Base-by-base conservation (phyloP, 2,797 vertebrate species). In the Trematomus bernacchii region DNA sequence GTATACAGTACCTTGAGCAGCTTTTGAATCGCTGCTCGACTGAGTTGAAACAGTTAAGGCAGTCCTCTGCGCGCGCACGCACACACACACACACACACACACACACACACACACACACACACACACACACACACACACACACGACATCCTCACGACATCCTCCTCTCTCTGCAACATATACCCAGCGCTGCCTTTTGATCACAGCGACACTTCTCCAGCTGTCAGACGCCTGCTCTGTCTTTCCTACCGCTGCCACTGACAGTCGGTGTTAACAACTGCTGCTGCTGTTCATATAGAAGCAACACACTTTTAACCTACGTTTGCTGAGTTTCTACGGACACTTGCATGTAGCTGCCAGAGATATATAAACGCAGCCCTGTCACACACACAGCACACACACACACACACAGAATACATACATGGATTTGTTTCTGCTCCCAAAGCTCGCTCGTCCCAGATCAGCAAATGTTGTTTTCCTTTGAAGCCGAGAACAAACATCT, bases 401-500 rank as follows among this genome's bases (percentile, higher is more conserved):
- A 23, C 23, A 23, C 5, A n/a, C 21, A 51, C 69, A 52, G 9
- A 57, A 40, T 30, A 58, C 40, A 43, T 19, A 18, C 62, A 13
- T 7, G 50, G 52, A 58, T 19, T 3, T 48, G 11, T 73, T 13
- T 53, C 3, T 43, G 23, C 18, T 47, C 57, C 70, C 52, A 4
- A 11, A 65, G 47, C 66, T 2, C 53, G 12, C 53, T 73, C 7
- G 46, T 47, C 55, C 44, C 16, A 57, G 72, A 73, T 85, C 63
- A 57, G 66, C 65, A 71, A 57, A 78, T 47, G 37, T 52, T 61
- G 60, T 66, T 37, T 79, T 53, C 30, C 67, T 86, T 77, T 89
- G 80, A 86, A 76, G 69, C 67, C 0, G 55, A 10, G 48, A 57
- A 65, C 60, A 63, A 59, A 70, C 43, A 33, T 76, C 21, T 60